Conservation (phyloP, 1,140 invertebrate species). For the Battus philenor region DNA sequence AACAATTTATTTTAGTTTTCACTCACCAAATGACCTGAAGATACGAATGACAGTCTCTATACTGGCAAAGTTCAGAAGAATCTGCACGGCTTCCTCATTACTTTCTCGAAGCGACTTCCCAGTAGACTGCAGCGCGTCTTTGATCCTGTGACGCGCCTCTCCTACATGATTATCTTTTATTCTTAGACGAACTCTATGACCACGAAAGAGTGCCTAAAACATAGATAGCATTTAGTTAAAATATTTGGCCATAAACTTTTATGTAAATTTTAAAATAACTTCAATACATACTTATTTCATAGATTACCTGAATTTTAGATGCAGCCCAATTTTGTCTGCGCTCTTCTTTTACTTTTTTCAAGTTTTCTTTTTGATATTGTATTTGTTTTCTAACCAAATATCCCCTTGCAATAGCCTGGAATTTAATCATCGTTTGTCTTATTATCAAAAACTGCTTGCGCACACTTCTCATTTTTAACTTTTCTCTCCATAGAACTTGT, state of each 20-base stretch:
- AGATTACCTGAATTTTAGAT: slow-evolving; percentile 77
- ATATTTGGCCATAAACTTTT: slow-evolving; percentile 1
- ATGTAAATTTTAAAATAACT: slow-evolving; percentile 2
- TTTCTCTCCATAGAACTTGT: slow-evolving; percentile 70
- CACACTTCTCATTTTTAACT: slow-evolving; percentile 40
- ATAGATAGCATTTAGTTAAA: not conserved
- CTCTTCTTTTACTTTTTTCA: slow-evolving; percentile 65
- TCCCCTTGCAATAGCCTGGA: slow-evolving; percentile 70
- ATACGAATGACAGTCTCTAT: slow-evolving; percentile 67
- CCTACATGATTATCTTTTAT: slow-evolving; percentile 36
- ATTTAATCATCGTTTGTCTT: slow-evolving; percentile 46
- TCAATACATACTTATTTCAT: not conserved
- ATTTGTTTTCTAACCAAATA: slow-evolving; percentile 68
- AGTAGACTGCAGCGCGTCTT: slow-evolving; percentile 59
- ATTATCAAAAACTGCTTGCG: slow-evolving; percentile 48
- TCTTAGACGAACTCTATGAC: slow-evolving; percentile 71
- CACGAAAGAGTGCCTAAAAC: slow-evolving; percentile 79
- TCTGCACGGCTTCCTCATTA: slow-evolving; percentile 67
- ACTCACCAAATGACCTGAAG: slow-evolving; percentile 56
- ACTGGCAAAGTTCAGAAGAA: slow-evolving; percentile 56
- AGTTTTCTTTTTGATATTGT: slow-evolving; percentile 47
- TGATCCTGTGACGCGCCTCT: slow-evolving; percentile 69
- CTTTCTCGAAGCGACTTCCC: slow-evolving; percentile 62
- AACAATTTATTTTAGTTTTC: no score
- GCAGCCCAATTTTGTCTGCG: slow-evolving; percentile 74